Base-by-base conservation (phyloP, 2,113 vertebrate genomes). In the Solea senegalensis region DNA sequence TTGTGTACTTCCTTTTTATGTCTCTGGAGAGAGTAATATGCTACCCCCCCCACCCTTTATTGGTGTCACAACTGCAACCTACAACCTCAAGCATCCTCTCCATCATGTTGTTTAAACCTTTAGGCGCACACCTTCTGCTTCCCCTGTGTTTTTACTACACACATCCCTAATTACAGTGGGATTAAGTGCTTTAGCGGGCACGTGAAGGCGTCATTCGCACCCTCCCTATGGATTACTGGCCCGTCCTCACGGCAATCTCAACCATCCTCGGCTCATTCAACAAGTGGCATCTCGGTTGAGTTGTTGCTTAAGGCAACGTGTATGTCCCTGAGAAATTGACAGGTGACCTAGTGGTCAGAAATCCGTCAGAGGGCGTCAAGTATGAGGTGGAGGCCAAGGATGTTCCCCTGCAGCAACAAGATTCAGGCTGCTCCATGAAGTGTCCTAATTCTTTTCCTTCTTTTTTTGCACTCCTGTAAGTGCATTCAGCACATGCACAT, bases 181-280 rank as follows among this genome's bases (percentile, higher is more conserved):
- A 68, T 80, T 94, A 95, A 94, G 93, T 90, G 68, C 92, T 92
- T 95, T 95, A 95, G 57, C 65, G 16, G 21, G 85, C 92, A 93
- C 90, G 61, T 93, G 93, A 88, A 87, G 78, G 70, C 76, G 76
- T 88, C 89, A 52, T 89, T 89, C 92, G 91, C 87, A 75, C 86
- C 88, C 84, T 89, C 77, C 74, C 15, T 1, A 48, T 57, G 82
- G 87, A 91, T 92, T 93, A 91, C 79, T 78, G 49, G 78, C 41
- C 75, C 12, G 43, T 79, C 72, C 78, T 68, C 81, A 85, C 46
- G 21, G 28, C 83, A 61, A 54, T 67, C 58, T 74, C 21, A 51
- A 62, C 68, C 67, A 54, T 63, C 64, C 68, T 14, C 28, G 9
- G 61, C 56, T 49, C 83, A 83, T 81, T 86, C 86, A 83, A 65